These are phyloP conservation scores for Chydorus sphaericus DNA, from an alignment of 2,888 invertebrate genomes.

Conservation along the genomic window DNA sequence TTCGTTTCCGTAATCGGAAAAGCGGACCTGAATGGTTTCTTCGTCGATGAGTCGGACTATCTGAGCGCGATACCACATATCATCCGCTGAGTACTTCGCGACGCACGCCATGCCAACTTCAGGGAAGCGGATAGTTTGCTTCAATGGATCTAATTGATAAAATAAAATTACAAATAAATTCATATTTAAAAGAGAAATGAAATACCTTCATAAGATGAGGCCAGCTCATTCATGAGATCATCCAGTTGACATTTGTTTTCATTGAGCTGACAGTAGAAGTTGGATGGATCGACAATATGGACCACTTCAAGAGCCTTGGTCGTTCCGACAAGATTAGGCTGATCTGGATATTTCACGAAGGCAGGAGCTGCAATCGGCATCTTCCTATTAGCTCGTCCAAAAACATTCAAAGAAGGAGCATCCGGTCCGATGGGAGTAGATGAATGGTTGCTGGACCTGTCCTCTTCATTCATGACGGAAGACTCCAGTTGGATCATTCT, in stretches of 20 bases:
- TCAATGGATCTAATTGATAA: background rate
- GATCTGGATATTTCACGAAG: background rate
- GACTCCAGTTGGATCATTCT: too few species aligned
- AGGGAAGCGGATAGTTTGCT: background rate
- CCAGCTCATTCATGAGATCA: constrained; percentile 7
- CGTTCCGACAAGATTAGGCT: background rate
- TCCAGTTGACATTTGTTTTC: constrained; percentile 9
- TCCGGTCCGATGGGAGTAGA: too few species aligned
- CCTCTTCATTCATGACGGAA: too few species aligned
- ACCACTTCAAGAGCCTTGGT: constrained; percentile 10
- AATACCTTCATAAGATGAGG: background rate
- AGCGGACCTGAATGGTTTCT: constrained; percentile 1
- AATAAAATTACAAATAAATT: background rate
- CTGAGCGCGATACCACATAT: constrained; percentile 12
- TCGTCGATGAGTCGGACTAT: background rate
- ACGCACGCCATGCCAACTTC: constrained; percentile 10
- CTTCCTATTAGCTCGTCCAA: background rate
- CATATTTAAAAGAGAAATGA: background rate
- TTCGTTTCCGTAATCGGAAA: constrained; percentile 14
- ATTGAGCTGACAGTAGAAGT: constrained; percentile 13
- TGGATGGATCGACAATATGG: background rate
- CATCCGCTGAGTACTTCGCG: constrained; percentile 10
- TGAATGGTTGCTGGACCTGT: too few species aligned
- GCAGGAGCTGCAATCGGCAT: background rate
- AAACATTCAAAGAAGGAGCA: too few species aligned